Base-by-base conservation (phyloP, 1,140 invertebrate species). In the Bacillus rossius region DNA sequence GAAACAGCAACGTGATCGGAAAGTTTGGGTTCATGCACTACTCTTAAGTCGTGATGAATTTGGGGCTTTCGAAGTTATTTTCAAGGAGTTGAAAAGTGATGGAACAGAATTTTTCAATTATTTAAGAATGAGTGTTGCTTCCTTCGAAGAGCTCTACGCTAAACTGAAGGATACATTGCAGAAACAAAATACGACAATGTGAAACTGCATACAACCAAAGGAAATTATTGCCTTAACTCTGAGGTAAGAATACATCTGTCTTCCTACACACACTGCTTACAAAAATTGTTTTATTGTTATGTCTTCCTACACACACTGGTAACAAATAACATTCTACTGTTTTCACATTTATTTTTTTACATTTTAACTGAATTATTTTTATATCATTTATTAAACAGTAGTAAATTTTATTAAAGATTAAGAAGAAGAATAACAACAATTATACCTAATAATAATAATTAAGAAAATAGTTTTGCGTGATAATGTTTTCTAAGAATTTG, bases 181-280 rank as follows among this genome's bases (percentile, higher is more conserved):
- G 42, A 42, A 53, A 14, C 57, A 64, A 47, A 51, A 63, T 38
- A 64, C 61, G 41, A 47, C 20, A 19, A 64, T 61, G 61, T 60
- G 63, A 23, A 38, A 61, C 20, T 63, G 47, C 40, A 64, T 63
- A 43, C 52, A 60, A 61, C 57, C 61, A 42, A 55, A 40, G 45
- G 52, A 63, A 55, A 64, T 60, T 48, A 43, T 64, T 45, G 63
- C 58, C 19, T 47, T 63, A 61, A 60, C 57, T 47, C 52, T 64
- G 56, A 60, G 63, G 56, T 63, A 48, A 60, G 54, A 50, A 16
- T 49, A 50, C 56, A 50, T 56, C 3, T 40, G 22, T 34, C 54
- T 53, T 26, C 17, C 23, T 52, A 54, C 50, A 52, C 22, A 52
- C n/a, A 52, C 41, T 58, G 38, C 10, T 34, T 7, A 41, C 25